Conservation (phyloP, 1,140 invertebrate genomes). For the Campoletis sonorensis region DNA sequence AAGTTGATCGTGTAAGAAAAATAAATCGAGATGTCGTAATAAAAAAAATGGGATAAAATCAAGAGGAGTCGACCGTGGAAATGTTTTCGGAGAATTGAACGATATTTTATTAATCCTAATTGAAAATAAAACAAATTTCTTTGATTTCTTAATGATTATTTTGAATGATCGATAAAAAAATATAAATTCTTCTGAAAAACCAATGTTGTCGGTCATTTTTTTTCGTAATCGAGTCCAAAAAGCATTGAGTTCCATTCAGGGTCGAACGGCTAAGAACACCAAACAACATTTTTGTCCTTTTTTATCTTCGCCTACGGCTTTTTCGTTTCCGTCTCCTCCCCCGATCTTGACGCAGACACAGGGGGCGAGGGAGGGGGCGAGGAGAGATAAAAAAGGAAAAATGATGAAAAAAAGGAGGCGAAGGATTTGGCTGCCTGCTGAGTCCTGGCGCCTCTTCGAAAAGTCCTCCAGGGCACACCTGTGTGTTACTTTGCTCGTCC, state of each 20-base stretch:
- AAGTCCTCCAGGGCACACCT: constrained; percentile 63
- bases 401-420: constrained; percentile 55
- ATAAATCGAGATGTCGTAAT: too few relatives aligned
- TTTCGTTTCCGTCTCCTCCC: constrained; percentile 49
- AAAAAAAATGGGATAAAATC: too few relatives aligned
- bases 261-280: neutral
- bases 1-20: too few relatives aligned
- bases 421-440: constrained; percentile 62
- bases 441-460: constrained; percentile 67
- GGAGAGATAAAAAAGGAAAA: constrained; percentile 14
- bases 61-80: too few relatives aligned
- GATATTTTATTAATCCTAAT: too few relatives aligned
- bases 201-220: too few relatives aligned
- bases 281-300: neutral
- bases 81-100: too few relatives aligned
- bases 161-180: too few relatives aligned
- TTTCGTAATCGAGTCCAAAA: neutral
- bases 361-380: constrained; percentile 54
- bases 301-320: neutral
- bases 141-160: too few relatives aligned
- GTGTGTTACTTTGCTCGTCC: constrained; percentile 52
- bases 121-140: too few relatives aligned
- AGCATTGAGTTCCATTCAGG: neutral
- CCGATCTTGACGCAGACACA: constrained; percentile 38
- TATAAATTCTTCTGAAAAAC: too few relatives aligned